These are phyloP conservation scores for Poecilobothrus nobilitatus DNA, from an alignment of 2,888 invertebrate genomes.

Conservation along the genomic window DNA sequence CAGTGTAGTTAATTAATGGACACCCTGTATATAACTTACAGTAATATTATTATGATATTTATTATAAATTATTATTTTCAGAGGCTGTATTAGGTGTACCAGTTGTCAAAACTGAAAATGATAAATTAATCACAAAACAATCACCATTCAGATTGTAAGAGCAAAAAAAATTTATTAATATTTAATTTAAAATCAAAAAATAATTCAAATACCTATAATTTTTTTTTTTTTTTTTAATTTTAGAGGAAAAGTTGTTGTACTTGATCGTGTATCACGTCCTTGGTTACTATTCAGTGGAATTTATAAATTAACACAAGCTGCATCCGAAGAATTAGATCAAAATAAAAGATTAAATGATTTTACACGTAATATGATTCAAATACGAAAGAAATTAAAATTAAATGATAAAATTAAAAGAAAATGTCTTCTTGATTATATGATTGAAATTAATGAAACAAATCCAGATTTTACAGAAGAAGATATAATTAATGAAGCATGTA, in stretches of 20 bases:
- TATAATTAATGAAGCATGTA: conserved; percentile 52
- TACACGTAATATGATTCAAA: conserved; percentile 43
- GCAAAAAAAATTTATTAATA: conserved; percentile 8
- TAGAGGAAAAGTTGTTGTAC: conserved; percentile 49
- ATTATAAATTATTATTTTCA: conserved; percentile 30
- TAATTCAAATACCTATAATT: too few relatives aligned
- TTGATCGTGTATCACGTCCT: conserved; percentile 47
- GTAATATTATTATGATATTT: neutral
- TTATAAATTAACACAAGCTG: conserved; percentile 48
- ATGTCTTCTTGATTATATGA: conserved; percentile 48
- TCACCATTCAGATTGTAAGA: conserved; percentile 52
- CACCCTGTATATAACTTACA: neutral
- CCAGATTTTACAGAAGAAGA: conserved; percentile 49
- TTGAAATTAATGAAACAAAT: conserved; percentile 47
- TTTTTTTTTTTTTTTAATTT: conserved; percentile 19
- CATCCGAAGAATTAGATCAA: conserved; percentile 47
- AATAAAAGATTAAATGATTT: conserved; percentile 45
- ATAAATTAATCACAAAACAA: conserved; percentile 38
- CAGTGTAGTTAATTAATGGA: too few relatives aligned
- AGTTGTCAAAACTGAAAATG: conserved; percentile 33
- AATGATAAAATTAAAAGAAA: conserved; percentile 30
- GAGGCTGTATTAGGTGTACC: conserved; percentile 50
- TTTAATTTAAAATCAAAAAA: neutral
- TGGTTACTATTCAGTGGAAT: conserved; percentile 51
- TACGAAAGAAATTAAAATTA: conserved; percentile 30